Evolutionary conservation across 2,113 vertebrate species (phyloP), one percentile per base, ranked within the genome.

Genomic region (Sceloporus tristichus): DNA sequence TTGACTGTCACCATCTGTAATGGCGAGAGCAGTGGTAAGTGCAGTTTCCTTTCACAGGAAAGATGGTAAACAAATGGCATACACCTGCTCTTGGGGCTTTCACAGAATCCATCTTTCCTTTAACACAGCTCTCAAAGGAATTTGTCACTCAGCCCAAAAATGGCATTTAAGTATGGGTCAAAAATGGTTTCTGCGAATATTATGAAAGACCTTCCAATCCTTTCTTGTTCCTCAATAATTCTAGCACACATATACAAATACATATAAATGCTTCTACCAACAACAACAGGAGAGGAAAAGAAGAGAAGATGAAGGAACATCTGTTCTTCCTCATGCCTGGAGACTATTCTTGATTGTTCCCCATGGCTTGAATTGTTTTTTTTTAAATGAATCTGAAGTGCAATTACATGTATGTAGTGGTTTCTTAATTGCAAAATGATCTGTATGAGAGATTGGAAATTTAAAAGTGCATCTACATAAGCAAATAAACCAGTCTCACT

Each of bases 1-100:
- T n/a, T 48, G 84, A 66, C 76, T 85, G 84, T 77, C 74, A 85
- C 38, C 27, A 66, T 56, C 40, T 83, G 48, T 62, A 85, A 40
- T 76, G 71, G 54, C 76, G 54, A 62, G 56, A 85, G 34, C 71
- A 85, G 34, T 40, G 83, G n/a, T 74, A 74, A 85, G n/a, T 66
- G 25, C 73, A 77, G 21, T 85, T 59, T 85, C 10, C 83, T 53
- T 75, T 54, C 54, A 62, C 27, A 34, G 34, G 29, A 29, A 75
- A 85, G 29, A 27, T 53, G 38, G 56, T 68, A 68, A 86, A 86
- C 34, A 78, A 86, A 86, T 68, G 29, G 75, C 62, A 68, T 48
- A 53, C 65, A 53, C 21, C 18, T 78, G 19, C 23, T 62, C 54
- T 34, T 76, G 13, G 7, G 14, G n/a, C 38, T 85, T 78, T 76